Evolutionary conservation across 2,113 vertebrate genomes (phyloP), one percentile per base, ranked within the genome.

Genomic region (Alouatta palliata): DNA sequence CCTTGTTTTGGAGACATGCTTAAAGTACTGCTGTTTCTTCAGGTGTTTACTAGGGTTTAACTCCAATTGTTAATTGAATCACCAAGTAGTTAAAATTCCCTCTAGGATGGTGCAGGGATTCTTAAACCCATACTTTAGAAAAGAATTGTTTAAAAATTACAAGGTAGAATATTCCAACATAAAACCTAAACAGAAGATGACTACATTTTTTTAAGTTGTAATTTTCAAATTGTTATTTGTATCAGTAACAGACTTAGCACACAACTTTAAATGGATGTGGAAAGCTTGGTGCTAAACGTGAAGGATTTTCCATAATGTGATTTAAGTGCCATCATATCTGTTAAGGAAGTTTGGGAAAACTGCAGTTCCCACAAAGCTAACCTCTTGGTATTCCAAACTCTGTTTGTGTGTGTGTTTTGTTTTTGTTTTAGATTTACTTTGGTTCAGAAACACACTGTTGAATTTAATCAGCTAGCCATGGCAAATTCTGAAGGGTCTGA

Each of bases 391-490:
- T 82, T 96, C 92, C 87, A 80, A 94, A n/a, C 84, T 94, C 81
- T 91, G 10, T 92, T 95, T 49, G 75, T 95, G 27, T n/a, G 86
- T 97, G 66, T 95, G 97, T 90, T 0, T 45, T 97, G 68, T 97
- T 97, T 97, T 91, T 96, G 58, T 98, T 98, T 91, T 98, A 99
- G 99, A 98, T 99, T 99, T 98, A 99, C 99, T 96, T 99, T 99
- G 97, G 99, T 99, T 98, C 99, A 99, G 98, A 99, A 99, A 97
- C 99, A 99, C 98, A 99, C 99, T 75, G 99, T 99, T 99, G 99
- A 99, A 98, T 99, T 99, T 98, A 99, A 99, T 98, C 99, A 99
- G 98, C 99, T 99, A 97, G 99, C 99, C 92, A 99, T 99, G 99
- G 99, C 99, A 91, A 99, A 99, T 98, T 99, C 99, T 0, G 99